Base-by-base conservation (phyloP, 2,113 vertebrate genomes). In the Tonatia bakeri region DNA sequence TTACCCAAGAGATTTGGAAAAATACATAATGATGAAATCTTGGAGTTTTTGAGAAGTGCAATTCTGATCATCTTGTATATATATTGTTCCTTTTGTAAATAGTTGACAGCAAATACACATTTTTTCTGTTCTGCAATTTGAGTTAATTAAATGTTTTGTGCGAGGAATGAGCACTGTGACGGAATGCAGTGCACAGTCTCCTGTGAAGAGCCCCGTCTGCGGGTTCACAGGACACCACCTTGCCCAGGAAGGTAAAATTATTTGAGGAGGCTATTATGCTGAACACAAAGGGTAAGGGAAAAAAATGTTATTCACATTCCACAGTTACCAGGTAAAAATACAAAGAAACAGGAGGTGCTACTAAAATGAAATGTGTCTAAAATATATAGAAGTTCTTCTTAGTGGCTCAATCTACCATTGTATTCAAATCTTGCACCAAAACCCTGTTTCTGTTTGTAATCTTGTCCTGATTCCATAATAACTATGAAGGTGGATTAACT, bases 121-220 rank as follows among this genome's bases (percentile, higher is more conserved):
- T 45, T 69, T 93, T 69, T 89, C 56, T 65, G 3, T n/a, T 88
- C 61, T 36, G 40, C n/a, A 45, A 4, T 94, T 38, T 67, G 70
- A 95, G 45, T 97, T 54, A 81, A 87, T 89, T 80, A 90, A 84
- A 65, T 69, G 45, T 81, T 97, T 85, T 69, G 36, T 43, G 61
- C 40, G 85, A 96, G 77, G 77, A 84, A 75, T 38, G 61, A 75
- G 72, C 28, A 50, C 45, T 64, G 64, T 90, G 73, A 95, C n/a
- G 54, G 47, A 81, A 81, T 36, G 89, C 73, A 80, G 36, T 26
- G n/a, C 11, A 40, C 45, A 36, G 67, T 76, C 3, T 79, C 56
- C 56, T 73, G 6, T 0, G 8, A n/a, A 36, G 43, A 64, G 70
- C 36, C n/a, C 14, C 7, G n/a, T 45, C 56, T 89, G 33, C 33